Conservation (phyloP, 35 echinoderm and acorn worm genomes). For the Nesometra sesokonis region DNA sequence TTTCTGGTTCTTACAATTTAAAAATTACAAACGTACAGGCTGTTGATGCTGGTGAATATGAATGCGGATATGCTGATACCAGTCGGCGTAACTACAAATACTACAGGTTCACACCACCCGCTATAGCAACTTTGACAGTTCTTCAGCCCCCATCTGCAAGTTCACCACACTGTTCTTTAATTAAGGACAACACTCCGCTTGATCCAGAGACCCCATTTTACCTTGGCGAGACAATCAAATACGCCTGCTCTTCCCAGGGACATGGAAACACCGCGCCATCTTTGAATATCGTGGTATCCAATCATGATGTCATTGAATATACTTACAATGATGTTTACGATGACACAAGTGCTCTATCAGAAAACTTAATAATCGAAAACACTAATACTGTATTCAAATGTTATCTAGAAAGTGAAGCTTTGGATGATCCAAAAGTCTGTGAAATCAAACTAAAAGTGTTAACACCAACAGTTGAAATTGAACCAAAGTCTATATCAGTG, state of each 20-base stretch:
- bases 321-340: neutral
- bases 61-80: neutral
- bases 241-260: neutral
- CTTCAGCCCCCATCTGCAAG: neutral
- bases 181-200: neutral
- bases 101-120: neutral
- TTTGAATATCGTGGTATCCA: neutral
- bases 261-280: neutral
- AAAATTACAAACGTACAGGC: neutral
- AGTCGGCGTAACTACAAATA: neutral
- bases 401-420: neutral
- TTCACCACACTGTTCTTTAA: neutral
- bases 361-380: neutral
- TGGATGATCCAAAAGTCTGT: neutral
- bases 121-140: neutral
- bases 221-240: neutral
- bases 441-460: neutral
- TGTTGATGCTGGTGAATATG: neutral
- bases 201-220: neutral
- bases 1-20: neutral
- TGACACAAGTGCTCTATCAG: neutral
- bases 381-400: neutral
- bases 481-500: neutral
- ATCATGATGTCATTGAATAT: neutral
- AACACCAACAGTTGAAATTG: neutral